A percentile compares a stretch with the other conserved stretches of the same genome.
phyloP scores from a whole-genome alignment of 2,797 vertebrate species.

The Manis javanica region DNA sequence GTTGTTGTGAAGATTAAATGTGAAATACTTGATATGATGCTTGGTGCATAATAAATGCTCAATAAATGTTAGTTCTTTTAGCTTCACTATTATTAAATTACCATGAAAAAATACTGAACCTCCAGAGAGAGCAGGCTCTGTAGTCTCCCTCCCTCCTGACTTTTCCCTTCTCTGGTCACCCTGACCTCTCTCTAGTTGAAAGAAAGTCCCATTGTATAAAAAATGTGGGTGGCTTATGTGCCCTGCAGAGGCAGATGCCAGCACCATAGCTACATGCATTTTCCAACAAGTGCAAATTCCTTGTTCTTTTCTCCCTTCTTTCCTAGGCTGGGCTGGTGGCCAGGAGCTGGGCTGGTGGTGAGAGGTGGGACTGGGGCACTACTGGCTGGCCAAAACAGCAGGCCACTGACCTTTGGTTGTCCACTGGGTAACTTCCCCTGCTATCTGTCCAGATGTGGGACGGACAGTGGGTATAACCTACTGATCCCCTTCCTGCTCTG shows the following conservation, averaged over 20 bases:
- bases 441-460: constrained; percentile 9
- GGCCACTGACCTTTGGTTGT: constrained; percentile 30
- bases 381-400: constrained; percentile 54
- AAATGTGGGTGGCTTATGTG: constrained; percentile 30
- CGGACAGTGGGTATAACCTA: neutral
- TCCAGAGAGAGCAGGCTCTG: constrained; percentile 24
- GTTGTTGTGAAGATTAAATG: neutral
- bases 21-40: neutral
- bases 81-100: constrained; percentile 9
- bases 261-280: neutral
- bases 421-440: neutral
- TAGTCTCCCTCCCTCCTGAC: neutral
- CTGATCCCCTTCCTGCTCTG: neutral
- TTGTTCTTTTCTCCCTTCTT: constrained; percentile 42
- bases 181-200: constrained; percentile 48
- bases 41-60: neutral
- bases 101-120: neutral
- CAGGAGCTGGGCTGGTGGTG: constrained; percentile 43
- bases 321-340: constrained; percentile 55
- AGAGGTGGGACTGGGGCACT: constrained; percentile 27
- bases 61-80: constrained; percentile 16
- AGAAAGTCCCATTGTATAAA: constrained; percentile 63
- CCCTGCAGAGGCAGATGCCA: constrained; percentile 53
- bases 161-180: neutral
- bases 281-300: constrained; percentile 66